Evolutionary conservation across 2,113 vertebrate species (phyloP), one percentile per base, ranked within the genome.

Genomic region (Pavo muticus): DNA sequence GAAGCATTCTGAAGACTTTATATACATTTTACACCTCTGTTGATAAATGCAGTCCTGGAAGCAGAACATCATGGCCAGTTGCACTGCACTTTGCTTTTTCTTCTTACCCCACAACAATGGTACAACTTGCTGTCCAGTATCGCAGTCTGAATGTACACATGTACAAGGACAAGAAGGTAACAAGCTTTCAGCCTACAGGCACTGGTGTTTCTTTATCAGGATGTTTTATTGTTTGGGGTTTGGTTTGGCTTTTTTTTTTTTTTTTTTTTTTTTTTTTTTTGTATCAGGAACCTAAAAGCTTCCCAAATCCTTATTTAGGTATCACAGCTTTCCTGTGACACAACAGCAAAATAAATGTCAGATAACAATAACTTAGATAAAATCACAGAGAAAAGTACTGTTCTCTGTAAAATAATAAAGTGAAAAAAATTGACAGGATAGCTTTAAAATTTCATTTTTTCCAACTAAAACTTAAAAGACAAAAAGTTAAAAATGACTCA

Each of bases 401-500:
- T 20, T 4, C 18, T 37, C 11, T 39, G 14, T 84, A 47, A 90
- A 94, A 60, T 27, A 24, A 18, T 69, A 39, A 45, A 83, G 54
- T 60, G 0, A 68, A 79, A 75, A 40, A 9, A 39, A 23, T n/a
- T 67, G 23, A 70, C 50, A 94, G 23, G 48, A 40, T 78, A 20
- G 8, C 47, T 68, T 77, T 7, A 86, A 71, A 73, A 75, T 44
- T 47, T 40, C 11, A 63, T 8, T 72, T 42, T 69, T 83, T 70
- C 76, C 79, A 47, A 63, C 8, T 5, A 47, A 83, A 83, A 63
- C 18, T 67, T 87, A n/a, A 63, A 61, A 30, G 13, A 50, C 48
- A 14, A 14, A 27, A 65, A 24, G 24, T 85, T 90, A n/a, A 91
- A 86, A 86, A 44, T 76, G 39, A 94, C 35, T 92, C 71, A 71